Evolutionary conservation across 2,797 vertebrate genomes (phyloP).

Genomic region (Cebuella pygmaea): DNA sequence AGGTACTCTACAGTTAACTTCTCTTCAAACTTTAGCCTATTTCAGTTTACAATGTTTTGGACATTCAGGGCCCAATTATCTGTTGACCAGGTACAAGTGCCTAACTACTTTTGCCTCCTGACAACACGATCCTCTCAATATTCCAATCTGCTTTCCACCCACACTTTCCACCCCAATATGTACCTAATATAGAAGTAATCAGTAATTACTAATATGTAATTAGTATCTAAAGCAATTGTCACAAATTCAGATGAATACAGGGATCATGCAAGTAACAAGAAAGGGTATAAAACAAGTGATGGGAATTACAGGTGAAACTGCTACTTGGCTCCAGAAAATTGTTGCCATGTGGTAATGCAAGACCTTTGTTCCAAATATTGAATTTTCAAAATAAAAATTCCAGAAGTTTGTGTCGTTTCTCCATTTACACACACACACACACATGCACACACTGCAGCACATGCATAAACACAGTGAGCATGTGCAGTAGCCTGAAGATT

Average conservation of each 20-base stretch:
- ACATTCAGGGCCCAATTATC: not conserved
- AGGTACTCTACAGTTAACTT: not conserved
- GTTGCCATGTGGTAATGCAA: not conserved
- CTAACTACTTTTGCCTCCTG: not conserved
- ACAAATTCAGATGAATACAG: not conserved
- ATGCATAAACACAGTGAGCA: not conserved
- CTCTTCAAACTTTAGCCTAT: not conserved
- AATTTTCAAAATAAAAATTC: not conserved
- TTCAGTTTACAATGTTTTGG: not conserved
- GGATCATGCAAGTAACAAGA: not conserved
- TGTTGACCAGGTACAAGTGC: not conserved
- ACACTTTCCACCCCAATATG: fast-evolving
- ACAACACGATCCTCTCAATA: not conserved
- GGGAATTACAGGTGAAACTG: not conserved
- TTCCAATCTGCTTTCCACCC: not conserved
- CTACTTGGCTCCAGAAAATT: not conserved
- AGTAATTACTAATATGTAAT: not conserved
- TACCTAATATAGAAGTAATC: not conserved
- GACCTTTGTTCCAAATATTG: not conserved
- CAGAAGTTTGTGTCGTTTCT: not conserved
- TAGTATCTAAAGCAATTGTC: not conserved
- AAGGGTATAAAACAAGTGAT: not conserved
- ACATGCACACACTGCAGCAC: not conserved
- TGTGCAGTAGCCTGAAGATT: not conserved
- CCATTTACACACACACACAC: not conserved